Base-by-base conservation (phyloP, 2,113 vertebrate species). In the Noturus placidus region DNA sequence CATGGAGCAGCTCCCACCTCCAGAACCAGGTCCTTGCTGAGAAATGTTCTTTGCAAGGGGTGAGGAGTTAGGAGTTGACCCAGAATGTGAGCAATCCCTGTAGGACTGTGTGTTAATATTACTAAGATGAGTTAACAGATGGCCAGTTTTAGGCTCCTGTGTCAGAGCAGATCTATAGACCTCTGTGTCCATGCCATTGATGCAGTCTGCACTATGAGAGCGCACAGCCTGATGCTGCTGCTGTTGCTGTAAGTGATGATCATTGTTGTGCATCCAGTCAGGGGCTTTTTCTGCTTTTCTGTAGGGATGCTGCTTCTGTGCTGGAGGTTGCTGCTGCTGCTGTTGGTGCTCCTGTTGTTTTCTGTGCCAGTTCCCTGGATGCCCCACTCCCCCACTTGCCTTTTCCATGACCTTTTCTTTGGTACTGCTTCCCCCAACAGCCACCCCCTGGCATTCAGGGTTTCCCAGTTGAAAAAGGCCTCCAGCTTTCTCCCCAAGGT, bases 21-120 rank as follows among this genome's bases (percentile, higher is more conserved):
- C 86, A 30, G 89, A 84, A 65, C 83, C 83, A 46, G 93, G 89
- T 6, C 87, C 90, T 81, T 95, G 93, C 85, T 94, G 94, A 35
- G 87, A 84, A 87, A 95, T 93, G 81, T 89, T 91, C 91, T 95
- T 95, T 65, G 94, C 92, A 77, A 95, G 93, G 57, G 94, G 94
- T 33, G 95, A 95, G 83, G 94, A 89, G 90, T 93, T 94, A 4
- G 93, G 91, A 67, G 93, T 92, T 46, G 92, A 94, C 61, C 95
- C 87, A 3, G 96, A 93, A 65, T 97, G 97, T 83, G 97, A 96
- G 87, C 97, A 99, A 92, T 99, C 97, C 30, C 96, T 96, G 2
- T 95, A 94, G 59, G 95, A 92, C 0, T 96, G 92, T 0, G 96
- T 94, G 93, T 97, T 95, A 89, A 97, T 96, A 0, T 97, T 88